Percentiles rank a stretch among this genome's conserved stretches.
Conservation (phyloP, 2,888 invertebrate genomes). For the Lingula anatina region DNA sequence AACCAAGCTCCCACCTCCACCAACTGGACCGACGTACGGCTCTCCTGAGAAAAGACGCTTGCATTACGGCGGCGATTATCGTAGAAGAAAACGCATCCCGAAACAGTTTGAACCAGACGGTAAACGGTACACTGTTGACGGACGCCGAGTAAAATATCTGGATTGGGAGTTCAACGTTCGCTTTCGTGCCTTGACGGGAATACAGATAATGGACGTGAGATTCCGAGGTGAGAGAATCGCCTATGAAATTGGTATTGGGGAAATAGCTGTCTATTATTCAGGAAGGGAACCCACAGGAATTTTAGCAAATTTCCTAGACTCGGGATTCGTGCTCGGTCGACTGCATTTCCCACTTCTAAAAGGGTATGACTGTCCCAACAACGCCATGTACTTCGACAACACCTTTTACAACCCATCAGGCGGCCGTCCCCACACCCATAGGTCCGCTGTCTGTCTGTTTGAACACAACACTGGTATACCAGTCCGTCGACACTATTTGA, state of each 20-base stretch:
- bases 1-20: too few species aligned
- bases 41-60: too few species aligned
- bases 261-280: slow-evolving; percentile 30
- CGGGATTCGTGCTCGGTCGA: slow-evolving; percentile 31
- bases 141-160: slow-evolving; percentile 33
- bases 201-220: slow-evolving; percentile 31
- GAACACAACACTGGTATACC: slow-evolving; percentile 34
- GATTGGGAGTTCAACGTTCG: slow-evolving; percentile 40
- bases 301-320: slow-evolving; percentile 24
- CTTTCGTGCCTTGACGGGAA: slow-evolving; percentile 29
- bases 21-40: too few species aligned
- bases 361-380: slow-evolving; percentile 42
- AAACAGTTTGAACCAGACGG: slow-evolving; percentile 40
- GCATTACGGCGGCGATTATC: too few species aligned
- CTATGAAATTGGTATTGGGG: slow-evolving; percentile 41
- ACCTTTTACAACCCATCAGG: too few species aligned
- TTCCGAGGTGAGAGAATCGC: slow-evolving; percentile 34
- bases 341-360: slow-evolving; percentile 30
- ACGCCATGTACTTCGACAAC: slow-evolving; percentile 29
- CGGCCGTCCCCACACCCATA: slow-evolving; percentile 16
- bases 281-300: slow-evolving; percentile 28
- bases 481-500: slow-evolving; percentile 32
- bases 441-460: slow-evolving; percentile 36
- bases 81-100: too few species aligned
- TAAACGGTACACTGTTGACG: slow-evolving; percentile 28